Evolutionary conservation across 1,140 invertebrate genomes (phyloP), one percentile per base, ranked within the genome.

Genomic region (Penaeus chinensis): DNA sequence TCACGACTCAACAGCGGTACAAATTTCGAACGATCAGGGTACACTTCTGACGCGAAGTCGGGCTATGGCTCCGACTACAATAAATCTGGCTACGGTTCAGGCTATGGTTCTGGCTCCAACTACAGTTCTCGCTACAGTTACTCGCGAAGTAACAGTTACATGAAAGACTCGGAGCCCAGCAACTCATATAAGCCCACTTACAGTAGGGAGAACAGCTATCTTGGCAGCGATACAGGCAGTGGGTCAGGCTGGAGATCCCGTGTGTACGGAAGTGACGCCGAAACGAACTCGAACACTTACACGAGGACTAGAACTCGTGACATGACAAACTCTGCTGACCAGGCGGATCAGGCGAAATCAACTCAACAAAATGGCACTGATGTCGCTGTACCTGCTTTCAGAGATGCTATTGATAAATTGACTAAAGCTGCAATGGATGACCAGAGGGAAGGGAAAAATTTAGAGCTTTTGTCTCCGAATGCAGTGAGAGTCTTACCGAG

Each of bases 31-130:
- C 85, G 85, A 69, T 87, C 90, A 19, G 88, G 88, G 54, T 89
- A 90, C 63, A 89, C 32, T 19, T 90, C 90, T 19, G 90, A 90
- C 47, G 88, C 88, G 0, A 89, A 89, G 47, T 90, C 90, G 18
- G 90, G 90, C 27, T 90, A 90, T 65, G 88, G 88, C 5, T 90
- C 90, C 24, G 89, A 90, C 78, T 78, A 82, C 80, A 89, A 79
- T 77, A 84, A 66, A 54, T 89, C 88, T 37, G 89, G 89, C 66
- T 90, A 89, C 66, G 88, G 87, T 19, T 89, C 90, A 3, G 89
- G 87, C 19, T 90, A 90, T 80, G 85, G 85, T 16, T 90, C 89
- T 24, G 85, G 84, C 47, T 62, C 89, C 27, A 82, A 86, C 63
- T 74, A 81, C 65, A 74, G 66, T 13, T 89, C 71, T 61, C 82